Evolutionary conservation across 2,797 vertebrate genomes (phyloP).

Genomic region (Lindbergichthys nudifrons): DNA sequence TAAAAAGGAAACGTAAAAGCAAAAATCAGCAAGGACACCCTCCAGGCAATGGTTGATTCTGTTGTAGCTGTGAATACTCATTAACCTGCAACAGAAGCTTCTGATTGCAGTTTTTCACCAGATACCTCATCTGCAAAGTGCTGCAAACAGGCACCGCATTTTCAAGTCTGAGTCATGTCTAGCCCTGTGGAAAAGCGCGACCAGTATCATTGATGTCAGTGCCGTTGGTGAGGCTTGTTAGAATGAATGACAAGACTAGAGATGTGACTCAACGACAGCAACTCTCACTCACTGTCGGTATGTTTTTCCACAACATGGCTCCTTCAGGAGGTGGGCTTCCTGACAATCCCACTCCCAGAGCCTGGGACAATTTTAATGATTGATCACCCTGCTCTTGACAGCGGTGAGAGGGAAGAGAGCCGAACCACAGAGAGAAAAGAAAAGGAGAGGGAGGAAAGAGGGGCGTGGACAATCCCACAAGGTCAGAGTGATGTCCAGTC

Average conservation of each 20-base stretch:
- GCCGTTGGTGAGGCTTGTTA: conserved; percentile 59
- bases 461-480: conserved; percentile 74
- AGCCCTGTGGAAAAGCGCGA: conserved; percentile 61
- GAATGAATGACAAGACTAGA: conserved; percentile 60
- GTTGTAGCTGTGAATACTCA: conserved; percentile 12
- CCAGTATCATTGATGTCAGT: conserved; percentile 66
- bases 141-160: conserved; percentile 68
- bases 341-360: conserved; percentile 62
- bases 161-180: conserved; percentile 78
- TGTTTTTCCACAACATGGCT: conserved; percentile 54
- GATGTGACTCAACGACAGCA: conserved; percentile 44
- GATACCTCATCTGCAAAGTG: conserved; percentile 67
- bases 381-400: conserved; percentile 71
- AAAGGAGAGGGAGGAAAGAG: conserved; percentile 46
- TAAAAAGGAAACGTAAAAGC: conserved; percentile 15
- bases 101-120: conserved; percentile 33
- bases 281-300: conserved; percentile 32
- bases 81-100: conserved; percentile 16
- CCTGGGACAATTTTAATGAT: conserved; percentile 77
- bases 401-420: conserved; percentile 52
- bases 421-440: conserved; percentile 35
- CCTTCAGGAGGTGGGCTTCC: conserved; percentile 59
- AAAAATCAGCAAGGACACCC: conserved; percentile 20
- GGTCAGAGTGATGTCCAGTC: conserved; percentile 79
- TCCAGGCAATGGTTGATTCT: conserved; percentile 25